phyloP scores from a whole-genome alignment of 2,113 vertebrate genomes.

The Anolis sagrei region DNA sequence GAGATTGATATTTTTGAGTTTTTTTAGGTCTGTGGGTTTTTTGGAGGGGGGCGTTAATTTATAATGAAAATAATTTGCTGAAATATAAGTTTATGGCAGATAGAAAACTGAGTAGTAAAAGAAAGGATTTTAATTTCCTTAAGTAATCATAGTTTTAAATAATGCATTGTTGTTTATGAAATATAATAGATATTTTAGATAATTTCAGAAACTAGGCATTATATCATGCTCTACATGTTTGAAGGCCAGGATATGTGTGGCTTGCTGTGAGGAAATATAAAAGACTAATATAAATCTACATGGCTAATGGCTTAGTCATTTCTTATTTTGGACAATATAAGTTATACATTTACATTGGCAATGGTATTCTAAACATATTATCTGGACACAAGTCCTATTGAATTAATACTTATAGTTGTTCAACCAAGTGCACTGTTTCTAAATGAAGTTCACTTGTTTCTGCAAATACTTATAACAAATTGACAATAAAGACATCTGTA shows the following conservation, averaged over 20 bases:
- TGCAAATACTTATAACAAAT: neutral
- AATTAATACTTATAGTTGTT: neutral
- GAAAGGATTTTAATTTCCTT: neutral
- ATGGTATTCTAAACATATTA: neutral
- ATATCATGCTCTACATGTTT: neutral
- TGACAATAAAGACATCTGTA: neutral
- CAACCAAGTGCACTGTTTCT: neutral
- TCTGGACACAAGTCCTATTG: neutral
- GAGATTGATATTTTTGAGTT: neutral
- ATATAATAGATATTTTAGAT: neutral
- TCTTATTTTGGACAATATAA: neutral
- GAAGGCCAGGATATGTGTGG: neutral
- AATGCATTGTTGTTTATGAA: neutral
- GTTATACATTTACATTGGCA: too few species aligned
- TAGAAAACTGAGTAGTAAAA: neutral
- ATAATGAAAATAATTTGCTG: neutral
- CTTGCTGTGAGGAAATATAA: neutral
- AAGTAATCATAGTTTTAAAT: neutral
- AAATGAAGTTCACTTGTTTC: neutral
- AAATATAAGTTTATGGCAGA: conserved; percentile 2
- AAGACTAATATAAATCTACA: too few species aligned
- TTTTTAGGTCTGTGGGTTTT: neutral
- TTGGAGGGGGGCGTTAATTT: neutral
- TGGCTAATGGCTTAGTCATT: neutral
- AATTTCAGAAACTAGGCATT: neutral